phyloP scores from a whole-genome alignment of 2,797 vertebrate species.

The Xenopus petersii region DNA sequence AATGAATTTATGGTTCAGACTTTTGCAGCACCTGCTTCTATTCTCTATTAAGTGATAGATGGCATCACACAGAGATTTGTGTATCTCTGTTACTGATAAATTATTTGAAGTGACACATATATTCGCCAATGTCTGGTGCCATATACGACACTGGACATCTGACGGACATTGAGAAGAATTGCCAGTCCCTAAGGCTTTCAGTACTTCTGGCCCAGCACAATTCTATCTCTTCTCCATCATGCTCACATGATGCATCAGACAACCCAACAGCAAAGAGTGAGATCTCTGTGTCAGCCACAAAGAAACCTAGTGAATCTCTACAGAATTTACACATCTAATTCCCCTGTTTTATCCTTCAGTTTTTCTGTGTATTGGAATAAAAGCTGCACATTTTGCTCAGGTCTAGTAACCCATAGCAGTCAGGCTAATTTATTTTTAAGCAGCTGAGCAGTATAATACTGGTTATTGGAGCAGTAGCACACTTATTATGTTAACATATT shows the following conservation, averaged over 20 bases:
- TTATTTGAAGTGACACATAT: constrained; percentile 26
- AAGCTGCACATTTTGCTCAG: no score
- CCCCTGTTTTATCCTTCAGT: no score
- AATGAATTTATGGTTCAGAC: no score
- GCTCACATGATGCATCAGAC: neutral
- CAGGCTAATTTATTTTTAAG: no score
- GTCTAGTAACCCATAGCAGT: no score
- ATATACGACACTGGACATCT: constrained; percentile 29
- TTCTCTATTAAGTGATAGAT: no score
- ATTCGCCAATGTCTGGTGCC: constrained; percentile 30
- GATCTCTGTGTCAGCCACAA: neutral
- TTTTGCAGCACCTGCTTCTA: no score
- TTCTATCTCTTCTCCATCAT: constrained; percentile 13
- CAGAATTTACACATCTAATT: no score
- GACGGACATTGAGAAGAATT: constrained; percentile 24
- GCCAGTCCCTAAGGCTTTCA: constrained; percentile 20
- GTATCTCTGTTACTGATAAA: constrained; percentile 24
- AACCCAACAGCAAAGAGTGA: neutral
- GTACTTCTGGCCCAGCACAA: neutral
- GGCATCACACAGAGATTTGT: neutral
- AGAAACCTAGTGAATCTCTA: neutral
- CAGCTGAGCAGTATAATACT: no score
- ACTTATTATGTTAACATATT: no score
- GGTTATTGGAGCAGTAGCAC: no score
- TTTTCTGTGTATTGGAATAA: no score